These are phyloP conservation scores for Morpho achilles DNA, from an alignment of 2,888 invertebrate genomes.

Conservation along the genomic window DNA sequence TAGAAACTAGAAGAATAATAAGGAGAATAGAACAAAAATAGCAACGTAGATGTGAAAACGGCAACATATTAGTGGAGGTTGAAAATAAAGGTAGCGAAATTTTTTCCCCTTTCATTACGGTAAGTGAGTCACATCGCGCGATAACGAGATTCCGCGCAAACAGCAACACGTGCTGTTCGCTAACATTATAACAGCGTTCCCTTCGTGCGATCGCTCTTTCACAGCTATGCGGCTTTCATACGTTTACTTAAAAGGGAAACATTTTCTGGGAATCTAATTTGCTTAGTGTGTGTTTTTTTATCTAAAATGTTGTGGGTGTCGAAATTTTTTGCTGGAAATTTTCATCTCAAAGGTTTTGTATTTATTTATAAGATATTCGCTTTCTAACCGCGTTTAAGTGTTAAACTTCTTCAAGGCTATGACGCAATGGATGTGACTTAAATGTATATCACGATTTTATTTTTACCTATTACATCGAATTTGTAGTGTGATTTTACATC, in stretches of 20 bases:
- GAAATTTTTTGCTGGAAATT: not conserved
- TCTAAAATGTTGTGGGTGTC: slow-evolving; percentile 1
- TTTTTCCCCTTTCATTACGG: slow-evolving; percentile 17
- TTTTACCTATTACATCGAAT: too few species aligned
- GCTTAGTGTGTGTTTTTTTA: slow-evolving; percentile 6
- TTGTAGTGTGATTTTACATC: too few species aligned
- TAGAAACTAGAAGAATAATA: too few species aligned
- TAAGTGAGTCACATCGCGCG: slow-evolving; percentile 27
- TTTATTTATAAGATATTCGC: too few species aligned
- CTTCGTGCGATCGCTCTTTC: slow-evolving; percentile 8
- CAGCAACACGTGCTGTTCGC: slow-evolving; percentile 50
- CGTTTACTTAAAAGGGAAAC: slow-evolving; percentile 7
- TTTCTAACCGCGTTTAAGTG: too few species aligned
- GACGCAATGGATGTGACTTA: too few species aligned
- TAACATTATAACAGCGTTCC: slow-evolving; percentile 22
- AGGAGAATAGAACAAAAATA: not conserved
- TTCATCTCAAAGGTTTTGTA: not conserved
- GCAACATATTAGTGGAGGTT: slow-evolving; percentile 1
- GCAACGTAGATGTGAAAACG: not conserved
- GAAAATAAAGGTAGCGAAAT: slow-evolving; percentile 9
- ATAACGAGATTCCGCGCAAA: slow-evolving; percentile 55
- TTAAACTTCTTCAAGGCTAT: too few species aligned
- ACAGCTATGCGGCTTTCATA: slow-evolving; percentile 9
- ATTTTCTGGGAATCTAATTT: slow-evolving; percentile 13
- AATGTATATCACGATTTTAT: too few species aligned